Evolutionary conservation across 30 jellyfish, hydroid and myxozoan species (phyloP), one percentile per base, ranked within the genome.

Genomic region (Aurelia coerulea): DNA sequence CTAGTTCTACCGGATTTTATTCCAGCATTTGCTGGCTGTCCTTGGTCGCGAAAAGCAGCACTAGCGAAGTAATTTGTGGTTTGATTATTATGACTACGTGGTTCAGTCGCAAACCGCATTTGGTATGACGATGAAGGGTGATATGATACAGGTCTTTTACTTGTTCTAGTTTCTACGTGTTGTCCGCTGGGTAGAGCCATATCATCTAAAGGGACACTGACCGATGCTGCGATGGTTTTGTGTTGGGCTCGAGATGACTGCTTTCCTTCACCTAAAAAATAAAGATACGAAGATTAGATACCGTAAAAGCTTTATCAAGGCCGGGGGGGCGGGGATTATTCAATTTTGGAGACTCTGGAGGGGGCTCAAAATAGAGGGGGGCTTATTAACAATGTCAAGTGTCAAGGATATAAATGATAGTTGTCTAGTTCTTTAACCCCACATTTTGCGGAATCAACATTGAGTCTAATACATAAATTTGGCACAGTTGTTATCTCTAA

Each of bases 41-140:
- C 93, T 51, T 84, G 93, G 37, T 65, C 65, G 19, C 93, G 84
- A 63, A 84, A 84, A 19, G 93, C 93, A 46, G 87, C 93, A 84
- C 93, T 84, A 17, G 74, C 93, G 54, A 84, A 84, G 34, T 84
- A 84, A 63, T 84, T 84, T 9, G 81, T 73, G 10, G 87, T 84
- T 23, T 84, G 60, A 32, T 77, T 84, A 51, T 73, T 84, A 46
- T 46, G 56, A 35, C 60, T 84, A n/a, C 93, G 84, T 15, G 87
- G 88, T 62, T 74, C 88, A 6, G 93, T 84, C 23, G 85, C 80
- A 31, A 32, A 83, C 2, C 52, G 85, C 76, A 29, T 41, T 64
- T 77, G 80, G 37, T 84, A 74, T 23, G 93, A 84, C 62, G 93
- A 31, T 31, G 93, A 35, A 33, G 93, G 93, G 83, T 84, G 93